Base-by-base conservation (phyloP, 1,140 invertebrate genomes). In the Hestina assimilis region DNA sequence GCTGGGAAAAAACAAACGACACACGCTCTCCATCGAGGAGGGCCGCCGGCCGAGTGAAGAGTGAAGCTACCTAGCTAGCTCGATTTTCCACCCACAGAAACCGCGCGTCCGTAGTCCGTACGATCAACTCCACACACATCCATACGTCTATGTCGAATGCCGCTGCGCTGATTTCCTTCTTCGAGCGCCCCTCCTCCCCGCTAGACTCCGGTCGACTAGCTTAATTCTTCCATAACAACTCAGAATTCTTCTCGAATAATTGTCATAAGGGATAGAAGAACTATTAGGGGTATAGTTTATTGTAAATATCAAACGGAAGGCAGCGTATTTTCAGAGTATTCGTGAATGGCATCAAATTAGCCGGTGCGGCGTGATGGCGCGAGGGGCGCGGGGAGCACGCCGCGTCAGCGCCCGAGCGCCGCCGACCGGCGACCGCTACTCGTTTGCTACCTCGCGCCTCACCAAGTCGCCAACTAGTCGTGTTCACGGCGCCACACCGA, bases 251-350 rank as follows among this genome's bases (percentile, higher is more conserved):
- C 28, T 23, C 11, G 50, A 56, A 56, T 50, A 41, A 56, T 21
- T 17, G 23, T 57, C 19, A 41, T 15, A 12, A 31, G 40, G 24
- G 19, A 19, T 43, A 57, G 14, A 23, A 59, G 28, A 59, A 52
- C 43, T 40, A 47, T 45, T 33, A 51, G 45, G 58, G 28, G 53
- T 40, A 29, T 51, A 38, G 29, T 64, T 48, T 43, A 52, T 63
- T n/a, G 19, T 5, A 45, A 54, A 48, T 62, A 61, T 67, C 63
- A 28, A 51, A 15, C 26, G 52, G 57, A 47, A 66, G 33, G 47
- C 51, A 28, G 57, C 75, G 78, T 84, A 87, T 80, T 83, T 83
- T 76, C 79, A 84, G 75, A 76, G 79, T 71, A 83, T 83, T 79
- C 59, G 70, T 83, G 83, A 83, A 87, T 83, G 78, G 71, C 72